Evolutionary conservation across 1,140 invertebrate species (phyloP).

Genomic region (Gryon sp.): DNA sequence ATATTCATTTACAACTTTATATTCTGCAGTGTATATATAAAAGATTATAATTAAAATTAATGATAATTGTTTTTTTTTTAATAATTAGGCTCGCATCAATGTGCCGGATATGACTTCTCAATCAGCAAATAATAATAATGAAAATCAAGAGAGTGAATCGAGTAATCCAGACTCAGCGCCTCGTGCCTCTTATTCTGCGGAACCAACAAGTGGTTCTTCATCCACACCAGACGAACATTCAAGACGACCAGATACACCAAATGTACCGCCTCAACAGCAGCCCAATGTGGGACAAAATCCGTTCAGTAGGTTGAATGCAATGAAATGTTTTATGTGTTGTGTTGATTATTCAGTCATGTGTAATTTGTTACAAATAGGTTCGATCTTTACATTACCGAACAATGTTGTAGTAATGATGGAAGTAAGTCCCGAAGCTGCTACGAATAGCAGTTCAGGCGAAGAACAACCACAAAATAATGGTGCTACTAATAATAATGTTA

Average conservation of each 20-base stretch:
- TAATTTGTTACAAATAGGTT: constrained; percentile 60
- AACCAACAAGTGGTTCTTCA: no score
- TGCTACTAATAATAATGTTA: constrained; percentile 69
- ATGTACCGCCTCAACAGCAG: constrained; percentile 64
- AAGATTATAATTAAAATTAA: neutral
- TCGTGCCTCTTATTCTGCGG: constrained; percentile 60
- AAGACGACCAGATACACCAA: constrained; percentile 57
- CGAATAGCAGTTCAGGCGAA: constrained; percentile 76
- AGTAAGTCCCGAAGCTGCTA: constrained; percentile 83
- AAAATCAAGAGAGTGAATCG: constrained; percentile 65
- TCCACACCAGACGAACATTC: constrained; percentile 49
- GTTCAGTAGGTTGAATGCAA: constrained; percentile 62
- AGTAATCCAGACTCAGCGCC: no score
- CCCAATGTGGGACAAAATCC: constrained; percentile 62
- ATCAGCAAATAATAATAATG: constrained; percentile 64
- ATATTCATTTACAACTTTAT: constrained; percentile 1
- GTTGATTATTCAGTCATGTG: neutral
- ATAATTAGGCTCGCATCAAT: constrained; percentile 78
- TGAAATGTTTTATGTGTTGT: neutral
- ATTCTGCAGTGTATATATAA: neutral
- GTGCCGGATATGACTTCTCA: constrained; percentile 71
- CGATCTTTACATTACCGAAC: constrained; percentile 77
- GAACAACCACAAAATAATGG: constrained; percentile 67
- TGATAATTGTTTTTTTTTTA: constrained; percentile 8
- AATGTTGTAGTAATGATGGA: constrained; percentile 85